A percentile compares a stretch with the other conserved stretches of the same genome.
Conservation (phyloP, 2,888 invertebrate genomes). For the Caprella mutica region DNA sequence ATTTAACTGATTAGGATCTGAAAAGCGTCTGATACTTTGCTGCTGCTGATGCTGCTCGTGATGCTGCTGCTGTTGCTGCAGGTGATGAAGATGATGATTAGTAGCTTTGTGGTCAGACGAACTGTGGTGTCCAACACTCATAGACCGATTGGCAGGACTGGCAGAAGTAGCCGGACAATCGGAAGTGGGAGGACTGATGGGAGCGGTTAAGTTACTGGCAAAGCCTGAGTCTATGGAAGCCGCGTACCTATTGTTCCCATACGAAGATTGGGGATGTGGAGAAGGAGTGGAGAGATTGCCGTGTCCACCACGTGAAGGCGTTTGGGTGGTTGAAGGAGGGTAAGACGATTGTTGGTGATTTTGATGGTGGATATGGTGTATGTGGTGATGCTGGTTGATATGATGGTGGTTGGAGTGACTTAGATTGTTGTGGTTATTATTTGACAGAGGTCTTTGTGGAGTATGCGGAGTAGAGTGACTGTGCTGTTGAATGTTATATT, state of each 20-base stretch:
- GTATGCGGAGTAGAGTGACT: conserved; percentile 8
- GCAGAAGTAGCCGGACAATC: conserved; percentile 26
- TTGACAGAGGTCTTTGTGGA: too few relatives aligned
- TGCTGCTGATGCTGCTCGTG: conserved; percentile 1
- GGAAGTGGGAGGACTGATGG: conserved; percentile 32
- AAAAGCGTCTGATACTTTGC: conserved; percentile 5
- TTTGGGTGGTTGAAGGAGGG: conserved; percentile 18
- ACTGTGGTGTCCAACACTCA: conserved; percentile 10
- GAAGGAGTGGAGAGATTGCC: conserved; percentile 23
- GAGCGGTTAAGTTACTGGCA: conserved; percentile 27
- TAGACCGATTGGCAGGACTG: conserved; percentile 15
- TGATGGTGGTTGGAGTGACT: too few relatives aligned
- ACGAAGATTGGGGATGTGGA: conserved; percentile 19
- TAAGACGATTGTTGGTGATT: conserved; percentile 17
- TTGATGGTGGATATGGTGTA: not conserved
- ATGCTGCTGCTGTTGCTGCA: not conserved
- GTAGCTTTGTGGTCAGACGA: not conserved
- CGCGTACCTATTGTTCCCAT: conserved; percentile 46
- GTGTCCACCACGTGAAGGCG: conserved; percentile 11
- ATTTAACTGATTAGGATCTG: conserved; percentile 5
- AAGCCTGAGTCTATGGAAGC: conserved; percentile 32
- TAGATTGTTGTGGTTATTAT: too few relatives aligned
- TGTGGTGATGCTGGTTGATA: too few relatives aligned
- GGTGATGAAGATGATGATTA: too few relatives aligned
- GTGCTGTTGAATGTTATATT: conserved; percentile 1